phyloP scores from a whole-genome alignment of 2,113 vertebrate species.

The Leptobrachium leishanense region DNA sequence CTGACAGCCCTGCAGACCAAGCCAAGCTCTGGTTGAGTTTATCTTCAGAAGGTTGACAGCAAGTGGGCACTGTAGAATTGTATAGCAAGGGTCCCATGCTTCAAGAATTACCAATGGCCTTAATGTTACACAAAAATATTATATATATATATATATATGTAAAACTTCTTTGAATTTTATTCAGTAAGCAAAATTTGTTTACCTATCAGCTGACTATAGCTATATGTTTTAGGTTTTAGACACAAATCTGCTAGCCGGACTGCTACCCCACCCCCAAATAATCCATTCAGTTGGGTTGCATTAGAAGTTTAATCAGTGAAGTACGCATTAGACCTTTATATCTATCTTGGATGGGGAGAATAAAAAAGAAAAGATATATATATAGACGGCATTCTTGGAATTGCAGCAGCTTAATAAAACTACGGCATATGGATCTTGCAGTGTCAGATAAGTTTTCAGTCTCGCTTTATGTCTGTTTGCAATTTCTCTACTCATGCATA shows the following conservation, averaged over 20 bases:
- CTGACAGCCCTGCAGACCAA: too few species aligned
- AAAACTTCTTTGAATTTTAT: too few species aligned
- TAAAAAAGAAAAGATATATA: too few species aligned
- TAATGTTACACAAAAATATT: too few species aligned
- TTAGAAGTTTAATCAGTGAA: constrained; percentile 21
- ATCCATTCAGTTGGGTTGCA: constrained; percentile 3
- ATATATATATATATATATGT: too few species aligned
- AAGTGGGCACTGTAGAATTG: too few species aligned
- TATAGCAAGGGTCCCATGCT: too few species aligned
- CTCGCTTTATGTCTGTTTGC: constrained; percentile 42
- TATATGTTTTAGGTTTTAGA: background rate
- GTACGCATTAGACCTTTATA: background rate
- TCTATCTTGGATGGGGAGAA: constrained; percentile 5
- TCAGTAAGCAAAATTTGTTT: background rate
- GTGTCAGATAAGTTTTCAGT: constrained; percentile 45
- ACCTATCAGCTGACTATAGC: background rate
- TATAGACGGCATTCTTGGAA: constrained; percentile 16
- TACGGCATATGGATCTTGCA: constrained; percentile 42
- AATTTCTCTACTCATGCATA: constrained; percentile 48
- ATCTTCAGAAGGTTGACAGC: too few species aligned
- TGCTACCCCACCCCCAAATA: background rate
- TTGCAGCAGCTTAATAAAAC: constrained; percentile 24
- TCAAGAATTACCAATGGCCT: too few species aligned
- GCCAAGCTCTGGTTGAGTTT: too few species aligned
- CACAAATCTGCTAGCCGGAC: background rate